Evolutionary conservation across 1,140 invertebrate species (phyloP).

Genomic region (Monochamus saltuarius): DNA sequence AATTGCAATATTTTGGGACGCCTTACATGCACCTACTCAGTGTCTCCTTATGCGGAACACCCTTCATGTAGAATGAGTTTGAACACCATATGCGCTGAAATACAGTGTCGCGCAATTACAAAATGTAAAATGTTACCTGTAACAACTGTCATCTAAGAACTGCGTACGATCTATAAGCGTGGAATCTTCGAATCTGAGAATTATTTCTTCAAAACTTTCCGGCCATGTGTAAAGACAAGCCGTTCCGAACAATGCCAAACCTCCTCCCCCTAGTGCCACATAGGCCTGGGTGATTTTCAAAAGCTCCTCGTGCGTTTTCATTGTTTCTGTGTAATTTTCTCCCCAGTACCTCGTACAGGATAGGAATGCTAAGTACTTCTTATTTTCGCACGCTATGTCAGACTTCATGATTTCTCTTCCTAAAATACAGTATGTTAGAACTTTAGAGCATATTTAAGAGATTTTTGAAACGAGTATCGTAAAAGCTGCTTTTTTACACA

Average conservation of each 20-base stretch:
- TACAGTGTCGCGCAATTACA: no score
- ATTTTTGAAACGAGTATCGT: no score
- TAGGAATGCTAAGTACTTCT: slow-evolving; percentile 87
- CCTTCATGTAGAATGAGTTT: no score
- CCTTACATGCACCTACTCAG: no score
- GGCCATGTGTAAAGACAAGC: slow-evolving; percentile 92
- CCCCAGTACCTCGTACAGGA: slow-evolving; percentile 72
- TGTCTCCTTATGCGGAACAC: no score
- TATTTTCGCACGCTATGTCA: slow-evolving; percentile 61
- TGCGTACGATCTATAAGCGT: slow-evolving; percentile 59
- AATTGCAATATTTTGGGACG: no score
- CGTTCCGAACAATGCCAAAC: slow-evolving; percentile 86
- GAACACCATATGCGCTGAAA: no score
- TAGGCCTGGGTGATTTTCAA: slow-evolving; percentile 76
- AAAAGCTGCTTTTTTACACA: no score
- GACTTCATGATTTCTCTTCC: slow-evolving; percentile 70
- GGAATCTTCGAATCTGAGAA: slow-evolving; percentile 57
- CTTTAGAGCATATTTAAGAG: no score
- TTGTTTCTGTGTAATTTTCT: slow-evolving; percentile 56
- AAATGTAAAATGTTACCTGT: slow-evolving; percentile 44
- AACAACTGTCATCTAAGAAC: slow-evolving; percentile 77
- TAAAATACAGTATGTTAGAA: slow-evolving; percentile 14
- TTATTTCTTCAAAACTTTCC: slow-evolving; percentile 67
- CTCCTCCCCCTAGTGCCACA: slow-evolving; percentile 85
- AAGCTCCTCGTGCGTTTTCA: slow-evolving; percentile 72